Evolutionary conservation across 35 echinoderm and acorn worm species (phyloP), one percentile per base, ranked within the genome.

Genomic region (Apostichopus japonicus): DNA sequence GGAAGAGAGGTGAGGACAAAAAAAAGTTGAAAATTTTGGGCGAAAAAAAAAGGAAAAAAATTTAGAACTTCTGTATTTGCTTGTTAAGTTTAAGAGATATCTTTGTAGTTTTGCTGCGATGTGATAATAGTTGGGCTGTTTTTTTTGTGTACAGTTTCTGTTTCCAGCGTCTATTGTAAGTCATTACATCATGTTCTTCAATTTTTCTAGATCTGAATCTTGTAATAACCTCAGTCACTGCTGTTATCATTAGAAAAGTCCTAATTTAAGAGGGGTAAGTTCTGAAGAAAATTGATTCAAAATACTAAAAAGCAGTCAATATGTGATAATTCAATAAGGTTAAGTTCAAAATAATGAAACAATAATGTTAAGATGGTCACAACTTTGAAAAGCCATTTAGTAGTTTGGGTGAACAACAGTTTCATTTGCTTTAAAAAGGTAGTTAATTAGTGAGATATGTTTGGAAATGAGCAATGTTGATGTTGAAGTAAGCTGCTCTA

Each of bases 1-100:
- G 86, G 86, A 89, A 58, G 86, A 89, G 86, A 89, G 86, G 86
- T 73, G 86, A 89, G 56, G 86, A 89, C 57, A 72, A 89, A 72
- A 89, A 89, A 89, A 72, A 71, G 77, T 11, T 9, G 33, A 78
- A 81, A 81, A 25, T 53, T 6, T 81, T 23, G 79, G 23, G 79
- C 14, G 7, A 55, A 73, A 72, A 67, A 72, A 51, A 67, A 88
- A 67, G 16, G 5, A 88, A 72, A 33, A 87, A 62, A 87, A 87
- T 65, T 87, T 56, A 89, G 14, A 10, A 84, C 24, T 58, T 84
- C 56, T 51, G 56, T 89, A 63, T 89, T 89, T 72, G 86, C 86
- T 89, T 89, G 86, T 73, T 89, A 65, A 72, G 63, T 63, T 61
- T 89, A 21, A 72, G 24, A 72, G 11, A 15, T 21, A 65, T 33